Base-by-base conservation (phyloP, 2,888 invertebrate species). In the Ceraclea dissimilis region DNA sequence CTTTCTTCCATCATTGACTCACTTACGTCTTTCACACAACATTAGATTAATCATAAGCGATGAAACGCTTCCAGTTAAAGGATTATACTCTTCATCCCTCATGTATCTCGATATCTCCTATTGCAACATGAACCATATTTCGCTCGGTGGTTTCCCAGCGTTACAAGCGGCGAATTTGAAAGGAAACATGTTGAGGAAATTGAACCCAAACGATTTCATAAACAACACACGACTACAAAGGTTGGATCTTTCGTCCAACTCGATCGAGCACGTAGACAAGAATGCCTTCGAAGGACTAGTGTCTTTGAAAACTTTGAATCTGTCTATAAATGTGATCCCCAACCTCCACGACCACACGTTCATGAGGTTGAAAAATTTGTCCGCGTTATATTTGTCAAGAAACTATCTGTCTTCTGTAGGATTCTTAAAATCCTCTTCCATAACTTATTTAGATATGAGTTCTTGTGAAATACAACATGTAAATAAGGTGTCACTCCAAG, bases 301-400 rank as follows among this genome's bases (percentile, higher is more conserved):
- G 60, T 71, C 77, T 60, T 67, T 89, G 4, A 79, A 80, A 63
- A 69, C 73, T 59, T 70, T 89, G 51, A 86, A 89, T 69, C 69
- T 89, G 60, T 88, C 89, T 0, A 80, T 78, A 69, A 89, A 89
- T 68, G 81, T 81, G 68, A 77, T 89, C 54, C 77, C 79, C 0
- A 66, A 68, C 5, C 67, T 89, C 61, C 80, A 82, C 54, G 76
- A 80, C 60, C 75, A 80, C 48, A 73, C 80, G 2, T 80, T 89
- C 63, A 68, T 74, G 33, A 75, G 81, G 62, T 86, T 83, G 68
- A 76, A 79, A 16, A 75, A 79, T 1, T 68, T 90, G 22, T 76
- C 75, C 4, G 72, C 76, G 50, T 68, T 89, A 13, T 84, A 83
- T 66, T 66, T 89, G 34, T 83, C 86, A 2, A 75, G 82, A 63